Evolutionary conservation across 2,113 vertebrate species (phyloP).

Genomic region (Alectura lathami): DNA sequence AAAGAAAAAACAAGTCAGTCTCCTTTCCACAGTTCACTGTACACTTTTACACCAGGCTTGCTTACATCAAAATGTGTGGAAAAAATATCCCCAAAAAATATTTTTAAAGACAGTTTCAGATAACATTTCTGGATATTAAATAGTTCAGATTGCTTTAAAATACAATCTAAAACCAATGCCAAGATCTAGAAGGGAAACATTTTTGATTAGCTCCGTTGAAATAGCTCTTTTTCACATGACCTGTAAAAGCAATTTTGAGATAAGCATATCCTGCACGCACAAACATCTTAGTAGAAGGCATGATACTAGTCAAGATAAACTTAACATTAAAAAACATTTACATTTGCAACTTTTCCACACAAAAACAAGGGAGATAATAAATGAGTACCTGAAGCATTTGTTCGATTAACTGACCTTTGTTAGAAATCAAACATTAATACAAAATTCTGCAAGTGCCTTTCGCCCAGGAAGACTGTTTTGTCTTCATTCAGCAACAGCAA

Average conservation of each 20-base stretch:
- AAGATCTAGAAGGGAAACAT: slow-evolving; percentile 31
- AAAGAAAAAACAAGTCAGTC: neutral
- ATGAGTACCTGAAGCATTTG: slow-evolving; percentile 29
- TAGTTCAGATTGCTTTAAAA: neutral
- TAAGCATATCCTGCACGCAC: slow-evolving; percentile 23
- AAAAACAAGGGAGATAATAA: slow-evolving; percentile 19
- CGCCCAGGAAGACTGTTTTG: neutral
- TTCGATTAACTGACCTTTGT: slow-evolving; percentile 7
- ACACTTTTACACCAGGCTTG: neutral
- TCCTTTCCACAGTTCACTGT: neutral
- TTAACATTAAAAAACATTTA: slow-evolving; percentile 21
- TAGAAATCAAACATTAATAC: neutral
- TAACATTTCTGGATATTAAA: neutral
- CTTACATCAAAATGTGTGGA: neutral
- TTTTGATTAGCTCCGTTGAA: neutral
- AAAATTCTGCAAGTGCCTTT: slow-evolving; percentile 3
- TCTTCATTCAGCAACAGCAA: slow-evolving; percentile 5
- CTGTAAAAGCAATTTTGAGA: slow-evolving; percentile 51
- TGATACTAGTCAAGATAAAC: slow-evolving; percentile 13
- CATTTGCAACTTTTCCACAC: neutral
- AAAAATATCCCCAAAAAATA: neutral
- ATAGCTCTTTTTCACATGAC: neutral
- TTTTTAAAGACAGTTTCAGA: neutral
- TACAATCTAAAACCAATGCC: neutral
- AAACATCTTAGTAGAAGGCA: slow-evolving; percentile 22